Evolutionary conservation across 2,888 invertebrate genomes (phyloP).

Genomic region (Exephanes ischioxanthus): DNA sequence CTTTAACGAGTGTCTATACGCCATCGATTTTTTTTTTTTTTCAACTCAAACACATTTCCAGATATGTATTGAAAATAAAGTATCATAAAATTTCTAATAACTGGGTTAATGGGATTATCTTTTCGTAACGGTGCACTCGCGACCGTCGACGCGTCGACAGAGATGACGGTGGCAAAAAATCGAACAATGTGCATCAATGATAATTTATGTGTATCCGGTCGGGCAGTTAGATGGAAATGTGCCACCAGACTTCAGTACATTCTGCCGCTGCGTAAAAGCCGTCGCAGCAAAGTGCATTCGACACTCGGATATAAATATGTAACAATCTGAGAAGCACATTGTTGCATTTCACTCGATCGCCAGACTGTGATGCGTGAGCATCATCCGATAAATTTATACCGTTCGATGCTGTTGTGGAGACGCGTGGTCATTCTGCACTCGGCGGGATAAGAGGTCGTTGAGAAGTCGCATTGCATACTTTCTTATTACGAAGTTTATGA

Average conservation of each 20-base stretch:
- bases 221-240: slow-evolving; percentile 5
- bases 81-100: slow-evolving; percentile 31
- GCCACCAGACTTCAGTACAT: not conserved
- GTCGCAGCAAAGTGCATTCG: not conserved
- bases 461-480: not conserved
- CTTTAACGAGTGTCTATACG: slow-evolving; percentile 3
- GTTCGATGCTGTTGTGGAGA: not conserved
- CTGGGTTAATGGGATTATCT: slow-evolving; percentile 12
- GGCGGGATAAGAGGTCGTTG: not conserved
- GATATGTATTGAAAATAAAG: slow-evolving; percentile 11
- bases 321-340: not conserved
- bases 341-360: not conserved
- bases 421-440: not conserved
- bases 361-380: not conserved
- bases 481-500: not conserved
- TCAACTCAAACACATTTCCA: slow-evolving; percentile 28
- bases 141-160: not conserved
- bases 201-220: slow-evolving; percentile 52
- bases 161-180: slow-evolving; percentile 34
- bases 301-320: not conserved
- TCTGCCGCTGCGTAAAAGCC: not conserved
- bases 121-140: slow-evolving; percentile 1
- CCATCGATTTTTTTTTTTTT: slow-evolving; percentile 10
- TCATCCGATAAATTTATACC: not conserved
- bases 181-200: slow-evolving; percentile 45